A percentile compares a stretch with the other conserved stretches of the same genome.
Evolutionary conservation across 2,797 vertebrate genomes (phyloP).

Genomic region (Dicrostonyx torquatus): DNA sequence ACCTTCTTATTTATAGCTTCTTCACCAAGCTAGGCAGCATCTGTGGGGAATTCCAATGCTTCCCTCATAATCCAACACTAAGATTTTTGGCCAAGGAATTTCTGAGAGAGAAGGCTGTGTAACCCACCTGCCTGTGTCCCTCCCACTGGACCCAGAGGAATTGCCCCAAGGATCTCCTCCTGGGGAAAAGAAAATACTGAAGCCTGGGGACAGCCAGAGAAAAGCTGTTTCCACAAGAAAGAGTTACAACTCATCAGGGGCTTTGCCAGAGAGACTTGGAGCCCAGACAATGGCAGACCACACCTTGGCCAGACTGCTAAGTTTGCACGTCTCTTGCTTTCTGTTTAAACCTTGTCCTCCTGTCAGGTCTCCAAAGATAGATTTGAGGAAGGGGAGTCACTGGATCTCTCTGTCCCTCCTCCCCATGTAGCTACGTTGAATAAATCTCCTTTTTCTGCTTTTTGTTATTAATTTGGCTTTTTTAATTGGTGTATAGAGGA

Average conservation of each 20-base stretch:
- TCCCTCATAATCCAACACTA: constrained; percentile 39
- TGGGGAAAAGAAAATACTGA: background rate
- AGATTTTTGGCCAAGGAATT: constrained; percentile 78
- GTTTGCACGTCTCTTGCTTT: background rate
- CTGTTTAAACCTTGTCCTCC: background rate
- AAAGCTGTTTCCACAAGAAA: background rate
- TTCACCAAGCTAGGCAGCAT: background rate
- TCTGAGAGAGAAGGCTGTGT: constrained; percentile 71
- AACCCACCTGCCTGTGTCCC: background rate
- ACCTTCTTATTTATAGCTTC: background rate
- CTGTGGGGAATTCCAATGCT: constrained; percentile 26
- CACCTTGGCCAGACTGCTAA: background rate
- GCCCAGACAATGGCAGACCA: background rate
- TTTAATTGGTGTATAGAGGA: background rate
- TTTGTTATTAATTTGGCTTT: background rate
- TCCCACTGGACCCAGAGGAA: background rate
- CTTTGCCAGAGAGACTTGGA: background rate
- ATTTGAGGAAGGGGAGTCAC: background rate
- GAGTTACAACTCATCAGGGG: background rate
- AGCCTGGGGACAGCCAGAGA: background rate
- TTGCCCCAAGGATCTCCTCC: background rate
- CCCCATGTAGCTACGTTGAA: background rate
- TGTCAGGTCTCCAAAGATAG: background rate
- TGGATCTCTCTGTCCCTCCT: background rate
- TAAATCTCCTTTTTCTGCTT: background rate